Evolutionary conservation across 2,797 vertebrate genomes (phyloP).

Genomic region (Crypturellus tataupa): DNA sequence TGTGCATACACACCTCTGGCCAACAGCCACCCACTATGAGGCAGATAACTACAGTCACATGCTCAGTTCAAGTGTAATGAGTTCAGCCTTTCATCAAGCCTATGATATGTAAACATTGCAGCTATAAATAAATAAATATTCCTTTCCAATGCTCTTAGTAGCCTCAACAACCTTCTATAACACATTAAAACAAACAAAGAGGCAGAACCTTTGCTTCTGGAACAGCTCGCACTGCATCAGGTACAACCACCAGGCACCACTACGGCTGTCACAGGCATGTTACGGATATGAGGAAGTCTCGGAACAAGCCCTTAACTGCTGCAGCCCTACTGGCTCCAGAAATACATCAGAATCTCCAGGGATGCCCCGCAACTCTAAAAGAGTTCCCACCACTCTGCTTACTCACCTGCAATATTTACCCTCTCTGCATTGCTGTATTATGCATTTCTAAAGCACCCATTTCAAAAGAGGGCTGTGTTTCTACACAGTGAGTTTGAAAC

Average conservation of each 20-base stretch:
- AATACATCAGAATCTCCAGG: constrained; percentile 1
- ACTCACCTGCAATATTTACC: neutral
- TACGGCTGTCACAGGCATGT: neutral
- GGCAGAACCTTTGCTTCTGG: neutral
- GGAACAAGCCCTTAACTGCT: neutral
- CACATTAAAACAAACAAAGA: constrained; percentile 31
- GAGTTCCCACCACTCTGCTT: neutral
- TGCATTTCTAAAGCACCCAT: neutral
- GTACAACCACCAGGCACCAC: neutral
- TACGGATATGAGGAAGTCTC: neutral
- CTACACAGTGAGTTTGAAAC: neutral
- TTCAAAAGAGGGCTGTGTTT: neutral
- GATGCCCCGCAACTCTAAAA: neutral
- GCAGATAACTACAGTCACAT: constrained; percentile 31
- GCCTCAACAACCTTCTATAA: constrained; percentile 25
- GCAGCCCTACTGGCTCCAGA: neutral
- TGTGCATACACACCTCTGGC: neutral
- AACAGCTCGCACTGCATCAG: neutral
- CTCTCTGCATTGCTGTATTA: neutral
- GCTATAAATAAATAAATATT: constrained; percentile 67
- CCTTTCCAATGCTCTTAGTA: constrained; percentile 9
- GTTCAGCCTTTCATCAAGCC: constrained; percentile 40
- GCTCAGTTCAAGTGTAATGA: neutral
- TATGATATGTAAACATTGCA: constrained; percentile 32
- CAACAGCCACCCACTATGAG: neutral